These are phyloP conservation scores for Tineola bisselliella DNA, from an alignment of 2,888 invertebrate species.

Conservation along the genomic window DNA sequence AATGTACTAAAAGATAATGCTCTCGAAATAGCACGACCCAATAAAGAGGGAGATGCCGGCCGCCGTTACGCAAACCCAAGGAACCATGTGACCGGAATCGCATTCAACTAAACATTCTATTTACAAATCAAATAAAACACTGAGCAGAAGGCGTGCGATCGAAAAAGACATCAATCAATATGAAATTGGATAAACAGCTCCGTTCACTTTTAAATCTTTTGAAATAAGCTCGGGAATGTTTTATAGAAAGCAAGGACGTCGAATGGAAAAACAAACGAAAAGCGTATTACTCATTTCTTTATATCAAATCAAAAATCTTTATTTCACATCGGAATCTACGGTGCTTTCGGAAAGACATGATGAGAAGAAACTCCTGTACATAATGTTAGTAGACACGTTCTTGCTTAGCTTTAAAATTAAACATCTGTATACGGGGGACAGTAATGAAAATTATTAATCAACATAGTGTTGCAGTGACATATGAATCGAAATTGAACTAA, in stretches of 20 bases:
- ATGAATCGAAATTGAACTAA: too few species aligned
- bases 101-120: neutral
- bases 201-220: neutral
- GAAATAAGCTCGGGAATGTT: neutral
- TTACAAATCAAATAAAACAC: conserved; percentile 4
- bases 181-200: neutral
- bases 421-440: too few species aligned
- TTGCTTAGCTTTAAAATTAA: too few species aligned
- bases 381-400: too few species aligned
- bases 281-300: too few species aligned
- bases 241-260: neutral
- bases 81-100: conserved; percentile 36
- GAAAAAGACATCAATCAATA: conserved; percentile 2
- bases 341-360: too few species aligned
- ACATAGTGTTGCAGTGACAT: too few species aligned
- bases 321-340: too few species aligned
- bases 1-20: conserved; percentile 33
- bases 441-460: too few species aligned
- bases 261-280: too few species aligned
- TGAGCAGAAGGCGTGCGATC: neutral
- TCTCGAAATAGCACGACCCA: conserved; percentile 54
- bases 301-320: too few species aligned
- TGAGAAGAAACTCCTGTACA: too few species aligned
- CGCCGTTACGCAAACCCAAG: conserved; percentile 40
- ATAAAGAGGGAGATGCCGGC: conserved; percentile 42